Base-by-base conservation (phyloP, 2,113 vertebrate species). In the Triplophysa rosa region DNA sequence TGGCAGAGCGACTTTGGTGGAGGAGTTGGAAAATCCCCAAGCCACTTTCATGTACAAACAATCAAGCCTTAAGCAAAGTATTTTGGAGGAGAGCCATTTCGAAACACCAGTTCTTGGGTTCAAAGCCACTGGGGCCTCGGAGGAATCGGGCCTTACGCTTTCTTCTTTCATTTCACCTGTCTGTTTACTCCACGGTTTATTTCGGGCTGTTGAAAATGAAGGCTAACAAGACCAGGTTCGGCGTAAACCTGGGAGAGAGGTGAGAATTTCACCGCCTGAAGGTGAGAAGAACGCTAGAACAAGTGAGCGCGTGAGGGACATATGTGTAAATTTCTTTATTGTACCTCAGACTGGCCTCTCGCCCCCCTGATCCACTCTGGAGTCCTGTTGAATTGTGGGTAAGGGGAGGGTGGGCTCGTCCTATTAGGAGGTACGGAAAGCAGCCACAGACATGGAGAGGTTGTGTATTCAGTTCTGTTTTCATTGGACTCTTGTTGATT, bases 31-130 rank as follows among this genome's bases (percentile, higher is more conserved):
- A 88, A 87, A 88, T 69, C 58, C 68, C 62, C 47, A 88, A 88
- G 87, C 88, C 88, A 86, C 92, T 92, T 95, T 94, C 82, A 92
- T 90, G 87, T 89, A 93, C 89, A 93, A 94, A 94, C 90, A 91
- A 94, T 94, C 87, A 87, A 96, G 96, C 96, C 97, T 98, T 99
- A 96, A 96, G 90, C 87, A 93, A 94, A 94, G 84, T 90, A 89
- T 95, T 94, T 91, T 90, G 94, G 96, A 94, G 91, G 94, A 96
- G 94, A 98, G 95, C 96, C 96, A 95, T 97, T 91, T 87, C 86
- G 90, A 91, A 92, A 91, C 90, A 93, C 92, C 90, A 92, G 93
- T 93, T 93, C 91, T 91, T 84, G 90, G 91, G 90, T 90, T 91
- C 89, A 91, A 86, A 90, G 85, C 80, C 89, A 85, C 86, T 45